phyloP scores from a whole-genome alignment of 2,797 vertebrate species.

The Poliocrania exsul region DNA sequence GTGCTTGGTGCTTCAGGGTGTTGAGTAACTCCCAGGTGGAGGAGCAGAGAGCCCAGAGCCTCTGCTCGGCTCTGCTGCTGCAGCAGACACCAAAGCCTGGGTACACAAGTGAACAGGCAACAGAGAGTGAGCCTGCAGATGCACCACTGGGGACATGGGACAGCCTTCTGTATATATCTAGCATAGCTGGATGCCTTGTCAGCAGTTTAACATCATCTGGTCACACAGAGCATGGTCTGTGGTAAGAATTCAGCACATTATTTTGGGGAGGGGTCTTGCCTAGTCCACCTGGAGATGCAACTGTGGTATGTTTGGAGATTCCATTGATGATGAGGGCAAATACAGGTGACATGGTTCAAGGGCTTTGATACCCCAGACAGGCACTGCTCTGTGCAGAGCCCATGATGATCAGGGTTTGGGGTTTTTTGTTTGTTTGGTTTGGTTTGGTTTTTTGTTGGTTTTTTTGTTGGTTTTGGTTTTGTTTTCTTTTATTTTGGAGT shows the following conservation, averaged over 20 bases:
- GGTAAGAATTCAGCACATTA: neutral
- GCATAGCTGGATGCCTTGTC: neutral
- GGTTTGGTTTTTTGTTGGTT: neutral
- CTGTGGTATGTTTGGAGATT: neutral
- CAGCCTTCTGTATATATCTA: neutral
- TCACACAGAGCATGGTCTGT: fast-evolving
- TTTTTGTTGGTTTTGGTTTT: too few relatives aligned
- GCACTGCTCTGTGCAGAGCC: neutral
- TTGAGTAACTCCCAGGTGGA: neutral
- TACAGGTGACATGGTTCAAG: neutral
- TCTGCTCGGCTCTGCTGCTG: neutral
- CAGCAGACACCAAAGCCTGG: fast-evolving
- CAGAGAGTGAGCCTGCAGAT: neutral
- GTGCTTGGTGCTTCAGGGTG: fast-evolving
- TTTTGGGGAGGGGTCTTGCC: neutral
- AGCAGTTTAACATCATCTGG: fast-evolving
- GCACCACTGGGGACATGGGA: too few relatives aligned
- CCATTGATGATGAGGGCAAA: neutral
- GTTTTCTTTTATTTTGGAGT: too few relatives aligned
- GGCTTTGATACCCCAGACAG: neutral
- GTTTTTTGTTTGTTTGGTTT: neutral
- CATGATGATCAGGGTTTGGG: neutral
- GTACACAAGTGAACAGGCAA: fast-evolving
- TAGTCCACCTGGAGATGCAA: fast-evolving
- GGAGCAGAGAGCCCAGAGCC: neutral